These are phyloP conservation scores for Resseliella maxima DNA, from an alignment of 2,888 invertebrate genomes.

Conservation along the genomic window DNA sequence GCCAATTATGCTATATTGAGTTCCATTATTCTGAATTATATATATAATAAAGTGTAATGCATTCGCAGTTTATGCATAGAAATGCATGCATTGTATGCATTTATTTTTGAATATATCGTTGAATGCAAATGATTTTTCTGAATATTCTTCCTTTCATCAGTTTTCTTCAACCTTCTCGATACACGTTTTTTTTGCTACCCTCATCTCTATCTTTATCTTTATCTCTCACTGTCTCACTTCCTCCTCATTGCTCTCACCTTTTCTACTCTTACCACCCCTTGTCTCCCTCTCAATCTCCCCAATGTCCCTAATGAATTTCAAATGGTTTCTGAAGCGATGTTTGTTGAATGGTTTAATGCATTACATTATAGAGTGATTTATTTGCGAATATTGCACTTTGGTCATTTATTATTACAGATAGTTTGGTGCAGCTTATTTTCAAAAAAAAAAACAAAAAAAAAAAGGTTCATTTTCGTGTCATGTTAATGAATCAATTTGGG, in stretches of 20 bases:
- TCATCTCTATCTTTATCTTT: too few relatives aligned
- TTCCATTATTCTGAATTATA: too few relatives aligned
- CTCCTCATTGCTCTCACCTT: too few relatives aligned
- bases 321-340: background rate
- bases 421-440: background rate
- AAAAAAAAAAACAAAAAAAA: background rate
- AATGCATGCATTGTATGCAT: too few relatives aligned
- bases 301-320: background rate
- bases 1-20: background rate
- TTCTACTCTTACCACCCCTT: background rate
- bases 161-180: too few relatives aligned
- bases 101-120: too few relatives aligned
- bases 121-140: too few relatives aligned
- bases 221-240: too few relatives aligned
- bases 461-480: background rate
- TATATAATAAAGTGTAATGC: too few relatives aligned
- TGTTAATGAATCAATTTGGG: slow-evolving; percentile 1
- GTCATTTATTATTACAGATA: background rate
- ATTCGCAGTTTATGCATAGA: too few relatives aligned
- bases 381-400: background rate
- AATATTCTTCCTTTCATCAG: too few relatives aligned
- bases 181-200: too few relatives aligned
- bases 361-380: background rate
- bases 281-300: background rate
- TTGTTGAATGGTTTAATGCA: background rate